Base-by-base conservation (phyloP, 2,888 invertebrate genomes). In the Caradrina clavipalpis region DNA sequence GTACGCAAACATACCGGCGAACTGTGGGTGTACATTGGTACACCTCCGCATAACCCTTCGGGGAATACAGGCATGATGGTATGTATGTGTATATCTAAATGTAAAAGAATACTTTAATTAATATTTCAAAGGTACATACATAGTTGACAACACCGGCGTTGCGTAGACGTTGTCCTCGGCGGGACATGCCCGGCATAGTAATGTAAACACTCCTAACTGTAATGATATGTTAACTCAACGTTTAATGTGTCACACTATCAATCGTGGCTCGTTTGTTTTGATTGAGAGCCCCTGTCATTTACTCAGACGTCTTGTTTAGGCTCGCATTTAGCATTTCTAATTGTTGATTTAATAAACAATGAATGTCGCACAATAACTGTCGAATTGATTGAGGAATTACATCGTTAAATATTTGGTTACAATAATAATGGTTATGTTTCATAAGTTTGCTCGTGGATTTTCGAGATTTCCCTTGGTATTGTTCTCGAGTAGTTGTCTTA, bases 101-200 rank as follows among this genome's bases (percentile, higher is more conserved):
- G 45, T 45, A 11, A 17, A 45, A 45, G 45, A 39, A 39, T 50
- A 17, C 4, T 17, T 45, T 57, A 75, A 71, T 67, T 67, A 51
- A 51, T 76, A 54, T 73, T 65, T 54, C 19, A 73, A 68, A 54
- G 58, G 69, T 42, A 74, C 45, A 39, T 67, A 64, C 59, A 57
- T 69, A 53, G 61, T 81, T 72, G 83, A 75, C 82, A 76, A 76
- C 78, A 83, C 74, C 56, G 71, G 31, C 54, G 45, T 66, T 82
- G 83, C 86, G 86, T 81, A 83, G 66, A 73, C 69, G 54, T 42
- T 81, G 86, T 85, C 85, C 85, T 85, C 81, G 85, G 58, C 58
- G 45, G 69, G 26, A 75, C 84, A 69, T 81, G 63, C 22, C 31
- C 35, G 45, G 85, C 74, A 85, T 85, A 85, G 47, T 74, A 84